These are phyloP conservation scores for Anguilla obscura DNA, from an alignment of 2,797 vertebrate genomes.

Conservation along the genomic window DNA sequence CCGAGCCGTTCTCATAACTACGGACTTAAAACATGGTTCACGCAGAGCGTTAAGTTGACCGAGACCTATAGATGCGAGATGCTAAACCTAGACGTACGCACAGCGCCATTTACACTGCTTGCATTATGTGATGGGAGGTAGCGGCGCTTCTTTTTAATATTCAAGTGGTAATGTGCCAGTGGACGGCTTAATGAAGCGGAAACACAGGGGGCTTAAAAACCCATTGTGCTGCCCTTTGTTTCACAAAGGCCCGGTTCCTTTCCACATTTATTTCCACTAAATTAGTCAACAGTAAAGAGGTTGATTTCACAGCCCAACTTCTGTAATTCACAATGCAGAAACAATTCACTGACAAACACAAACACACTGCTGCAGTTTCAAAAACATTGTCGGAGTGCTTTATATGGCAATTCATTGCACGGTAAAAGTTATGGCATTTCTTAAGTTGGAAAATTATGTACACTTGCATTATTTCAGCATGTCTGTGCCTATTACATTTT, in stretches of 20 bases:
- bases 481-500: not conserved
- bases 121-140: slow-evolving; percentile 28
- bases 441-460: not conserved
- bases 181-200: slow-evolving; percentile 40
- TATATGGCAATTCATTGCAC: not conserved
- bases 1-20: slow-evolving; percentile 14
- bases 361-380: not conserved
- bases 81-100: not conserved
- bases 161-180: slow-evolving; percentile 41
- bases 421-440: not conserved
- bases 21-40: slow-evolving; percentile 15
- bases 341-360: not conserved
- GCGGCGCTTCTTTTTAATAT: slow-evolving; percentile 45
- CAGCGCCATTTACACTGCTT: not conserved
- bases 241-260: slow-evolving; percentile 33
- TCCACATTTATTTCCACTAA: slow-evolving; percentile 29
- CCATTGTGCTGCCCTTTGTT: slow-evolving; percentile 37
- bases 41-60: not conserved
- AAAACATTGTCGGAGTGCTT: not conserved
- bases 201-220: slow-evolving; percentile 7
- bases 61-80: not conserved
- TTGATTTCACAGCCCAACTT: slow-evolving; percentile 22
- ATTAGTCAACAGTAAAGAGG: slow-evolving; percentile 47
- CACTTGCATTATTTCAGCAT: not conserved
- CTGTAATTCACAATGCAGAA: not conserved